These are phyloP conservation scores for Leptinotarsa defecta DNA, from an alignment of 1,140 invertebrate genomes.

Conservation along the genomic window DNA sequence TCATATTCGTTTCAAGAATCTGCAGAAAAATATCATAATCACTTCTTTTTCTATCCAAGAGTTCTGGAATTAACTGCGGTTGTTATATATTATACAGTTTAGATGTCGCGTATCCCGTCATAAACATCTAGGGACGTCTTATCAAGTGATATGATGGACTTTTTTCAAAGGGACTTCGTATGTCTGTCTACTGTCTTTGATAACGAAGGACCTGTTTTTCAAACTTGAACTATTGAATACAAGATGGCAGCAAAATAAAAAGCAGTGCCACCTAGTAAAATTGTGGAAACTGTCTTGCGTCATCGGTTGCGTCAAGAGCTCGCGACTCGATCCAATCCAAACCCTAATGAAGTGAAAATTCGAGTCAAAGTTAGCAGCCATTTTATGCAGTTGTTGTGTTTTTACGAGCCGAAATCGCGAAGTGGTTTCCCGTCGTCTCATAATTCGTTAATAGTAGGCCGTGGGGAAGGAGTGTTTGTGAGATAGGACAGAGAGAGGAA, in stretches of 20 bases:
- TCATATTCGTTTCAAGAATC: no score
- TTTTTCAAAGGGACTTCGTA: no score
- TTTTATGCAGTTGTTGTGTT: constrained; percentile 42
- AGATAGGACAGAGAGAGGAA: not conserved
- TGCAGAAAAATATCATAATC: no score
- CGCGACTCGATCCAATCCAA: constrained; percentile 12
- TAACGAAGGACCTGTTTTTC: not conserved
- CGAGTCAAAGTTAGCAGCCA: constrained; percentile 46
- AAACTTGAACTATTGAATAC: not conserved
- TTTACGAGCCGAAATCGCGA: constrained; percentile 20
- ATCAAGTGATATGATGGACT: no score
- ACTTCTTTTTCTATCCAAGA: no score
- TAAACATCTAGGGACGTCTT: no score
- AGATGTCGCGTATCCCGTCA: no score
- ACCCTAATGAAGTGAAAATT: constrained; percentile 48
- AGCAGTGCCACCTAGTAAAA: not conserved
- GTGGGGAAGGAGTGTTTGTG: constrained; percentile 31
- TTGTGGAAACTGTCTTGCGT: not conserved
- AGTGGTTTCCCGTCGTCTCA: not conserved
- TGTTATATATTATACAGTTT: no score
- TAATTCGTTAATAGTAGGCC: constrained; percentile 26
- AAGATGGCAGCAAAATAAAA: not conserved
- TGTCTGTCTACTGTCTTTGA: no score
- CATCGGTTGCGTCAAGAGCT: constrained; percentile 11
- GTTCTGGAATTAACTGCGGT: no score